Evolutionary conservation across 1,140 invertebrate genomes (phyloP).

Genomic region (Tetramorium simillimum): DNA sequence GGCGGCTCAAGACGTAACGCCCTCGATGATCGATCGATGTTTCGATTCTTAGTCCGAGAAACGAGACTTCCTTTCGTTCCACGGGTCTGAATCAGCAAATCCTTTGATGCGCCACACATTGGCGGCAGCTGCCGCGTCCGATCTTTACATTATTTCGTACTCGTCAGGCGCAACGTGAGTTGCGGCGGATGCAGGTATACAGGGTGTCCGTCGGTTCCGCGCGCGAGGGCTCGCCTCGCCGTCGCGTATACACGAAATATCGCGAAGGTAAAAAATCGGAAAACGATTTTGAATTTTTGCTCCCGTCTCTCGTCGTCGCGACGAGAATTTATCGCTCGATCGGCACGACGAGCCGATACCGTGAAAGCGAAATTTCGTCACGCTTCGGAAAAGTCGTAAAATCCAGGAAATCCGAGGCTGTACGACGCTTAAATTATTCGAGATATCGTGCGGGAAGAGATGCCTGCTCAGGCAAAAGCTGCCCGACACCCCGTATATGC

Average conservation of each 20-base stretch:
- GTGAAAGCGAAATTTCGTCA: conserved; percentile 27
- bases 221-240: background rate
- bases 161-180: conserved; percentile 60
- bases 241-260: background rate
- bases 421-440: conserved; percentile 24
- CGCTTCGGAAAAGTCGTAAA: conserved; percentile 25
- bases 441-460: conserved; percentile 15
- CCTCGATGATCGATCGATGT: conserved; percentile 75
- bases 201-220: conserved; percentile 36
- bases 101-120: conserved; percentile 70
- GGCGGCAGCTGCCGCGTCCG: conserved; percentile 72
- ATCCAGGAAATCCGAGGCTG: background rate
- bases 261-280: conserved; percentile 13
- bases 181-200: conserved; percentile 38
- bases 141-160: conserved; percentile 74
- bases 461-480: background rate
- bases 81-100: conserved; percentile 76
- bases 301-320: background rate
- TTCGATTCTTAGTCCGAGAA: conserved; percentile 68
- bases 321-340: background rate
- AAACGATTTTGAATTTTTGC: background rate
- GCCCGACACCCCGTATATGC: conserved; percentile 36
- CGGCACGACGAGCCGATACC: background rate
- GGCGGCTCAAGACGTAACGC: conserved; percentile 65
- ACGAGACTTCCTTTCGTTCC: conserved; percentile 65